Evolutionary conservation across 2,888 invertebrate species (phyloP).

Genomic region (Pachliopta kotzebuea): DNA sequence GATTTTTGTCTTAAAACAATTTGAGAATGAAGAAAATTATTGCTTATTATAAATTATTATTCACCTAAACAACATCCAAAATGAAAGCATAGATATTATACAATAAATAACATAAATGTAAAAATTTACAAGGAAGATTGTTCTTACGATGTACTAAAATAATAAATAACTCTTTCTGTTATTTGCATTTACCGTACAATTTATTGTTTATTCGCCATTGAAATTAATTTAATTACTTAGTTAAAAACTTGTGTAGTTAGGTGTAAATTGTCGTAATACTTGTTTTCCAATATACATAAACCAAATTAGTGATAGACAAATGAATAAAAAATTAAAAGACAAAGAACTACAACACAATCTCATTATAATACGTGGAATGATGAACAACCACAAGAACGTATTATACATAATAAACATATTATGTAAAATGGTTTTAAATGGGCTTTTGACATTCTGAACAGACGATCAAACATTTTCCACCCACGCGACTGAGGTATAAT

Average conservation of each 20-base stretch:
- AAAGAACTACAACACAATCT: conserved; percentile 15
- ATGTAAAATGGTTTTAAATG: conserved; percentile 26
- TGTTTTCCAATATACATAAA: background rate
- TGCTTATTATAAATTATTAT: no score
- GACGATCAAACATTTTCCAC: conserved; percentile 34
- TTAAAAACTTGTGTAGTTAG: background rate
- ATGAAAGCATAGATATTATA: no score
- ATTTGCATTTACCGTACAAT: background rate
- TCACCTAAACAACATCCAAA: no score
- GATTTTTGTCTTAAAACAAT: no score
- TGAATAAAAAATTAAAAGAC: conserved; percentile 7
- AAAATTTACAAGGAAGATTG: no score
- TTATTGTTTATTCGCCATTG: background rate
- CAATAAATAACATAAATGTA: no score
- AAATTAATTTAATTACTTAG: background rate
- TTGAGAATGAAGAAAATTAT: no score
- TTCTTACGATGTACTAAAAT: background rate
- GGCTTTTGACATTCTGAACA: conserved; percentile 24
- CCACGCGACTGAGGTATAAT: conserved; percentile 31
- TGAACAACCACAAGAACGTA: conserved; percentile 26
- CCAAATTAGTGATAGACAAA: conserved; percentile 1
- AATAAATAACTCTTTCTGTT: background rate
- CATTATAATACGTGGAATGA: conserved; percentile 25
- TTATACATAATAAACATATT: conserved; percentile 31
- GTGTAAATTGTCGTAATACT: background rate